These are phyloP conservation scores for Himalopsyche anomala DNA, from an alignment of 2,888 invertebrate genomes.

Conservation along the genomic window DNA sequence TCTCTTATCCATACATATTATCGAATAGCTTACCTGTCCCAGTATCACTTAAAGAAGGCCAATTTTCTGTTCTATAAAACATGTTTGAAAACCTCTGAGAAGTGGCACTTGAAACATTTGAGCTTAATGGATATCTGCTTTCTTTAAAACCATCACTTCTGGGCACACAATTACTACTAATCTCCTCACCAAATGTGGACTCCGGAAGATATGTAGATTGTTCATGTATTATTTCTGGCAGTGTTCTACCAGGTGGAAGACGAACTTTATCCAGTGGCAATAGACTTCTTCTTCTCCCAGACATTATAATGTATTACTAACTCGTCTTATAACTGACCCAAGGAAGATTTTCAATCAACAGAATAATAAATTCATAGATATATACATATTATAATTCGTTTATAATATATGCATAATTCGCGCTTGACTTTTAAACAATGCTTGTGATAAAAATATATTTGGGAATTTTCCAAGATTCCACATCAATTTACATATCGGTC, in stretches of 20 bases:
- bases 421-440: too few species aligned
- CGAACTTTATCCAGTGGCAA: slow-evolving; percentile 53
- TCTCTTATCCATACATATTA: background rate
- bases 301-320: slow-evolving; percentile 50
- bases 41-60: slow-evolving; percentile 65
- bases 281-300: slow-evolving; percentile 58
- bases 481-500: background rate
- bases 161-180: background rate
- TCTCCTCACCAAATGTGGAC: slow-evolving; percentile 52
- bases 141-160: slow-evolving; percentile 5
- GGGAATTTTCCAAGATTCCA: background rate
- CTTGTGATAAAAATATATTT: too few species aligned
- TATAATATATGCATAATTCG: too few species aligned
- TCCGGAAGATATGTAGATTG: slow-evolving; percentile 45
- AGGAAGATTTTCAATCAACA: too few species aligned
- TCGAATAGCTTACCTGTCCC: slow-evolving; percentile 57
- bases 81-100: slow-evolving; percentile 62
- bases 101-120: slow-evolving; percentile 60
- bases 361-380: too few species aligned
- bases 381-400: too few species aligned
- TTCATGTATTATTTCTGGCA: slow-evolving; percentile 61
- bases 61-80: slow-evolving; percentile 58
- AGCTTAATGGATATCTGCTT: slow-evolving; percentile 47
- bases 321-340: too few species aligned
- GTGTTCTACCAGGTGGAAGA: slow-evolving; percentile 44